Conservation (phyloP, 2,113 vertebrate species). For the Laticauda laticaudata region DNA sequence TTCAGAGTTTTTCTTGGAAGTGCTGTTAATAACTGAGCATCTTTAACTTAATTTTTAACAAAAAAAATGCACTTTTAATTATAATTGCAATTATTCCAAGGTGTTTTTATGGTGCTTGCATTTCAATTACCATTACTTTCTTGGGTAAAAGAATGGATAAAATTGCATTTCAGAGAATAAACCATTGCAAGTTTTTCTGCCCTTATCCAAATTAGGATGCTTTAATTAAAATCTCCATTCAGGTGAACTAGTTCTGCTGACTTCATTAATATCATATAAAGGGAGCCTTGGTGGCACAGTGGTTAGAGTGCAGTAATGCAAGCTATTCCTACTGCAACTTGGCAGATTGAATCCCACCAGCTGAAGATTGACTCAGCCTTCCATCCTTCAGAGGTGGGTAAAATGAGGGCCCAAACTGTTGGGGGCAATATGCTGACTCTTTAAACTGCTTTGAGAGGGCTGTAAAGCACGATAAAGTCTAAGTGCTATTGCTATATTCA, state of each 20-base stretch:
- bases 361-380: no score
- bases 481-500: neutral
- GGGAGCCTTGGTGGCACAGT: no score
- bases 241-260: neutral
- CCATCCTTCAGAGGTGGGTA: no score
- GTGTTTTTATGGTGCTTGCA: neutral
- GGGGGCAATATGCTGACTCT: no score
- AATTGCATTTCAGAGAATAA: neutral
- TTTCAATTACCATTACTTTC: neutral
- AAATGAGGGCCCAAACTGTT: no score
- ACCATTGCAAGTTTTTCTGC: neutral
- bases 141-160: neutral
- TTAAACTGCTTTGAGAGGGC: no score
- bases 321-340: no score
- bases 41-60: neutral
- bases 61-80: neutral
- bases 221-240: neutral
- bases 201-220: neutral
- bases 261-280: neutral
- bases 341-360: no score
- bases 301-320: no score
- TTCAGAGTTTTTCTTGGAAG: neutral
- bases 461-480: no score
- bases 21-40: neutral
- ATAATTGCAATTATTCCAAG: neutral